Percentiles rank a stretch among this genome's conserved stretches.
Conservation (phyloP, 2,888 invertebrate genomes). For the Cephonodes hylas region DNA sequence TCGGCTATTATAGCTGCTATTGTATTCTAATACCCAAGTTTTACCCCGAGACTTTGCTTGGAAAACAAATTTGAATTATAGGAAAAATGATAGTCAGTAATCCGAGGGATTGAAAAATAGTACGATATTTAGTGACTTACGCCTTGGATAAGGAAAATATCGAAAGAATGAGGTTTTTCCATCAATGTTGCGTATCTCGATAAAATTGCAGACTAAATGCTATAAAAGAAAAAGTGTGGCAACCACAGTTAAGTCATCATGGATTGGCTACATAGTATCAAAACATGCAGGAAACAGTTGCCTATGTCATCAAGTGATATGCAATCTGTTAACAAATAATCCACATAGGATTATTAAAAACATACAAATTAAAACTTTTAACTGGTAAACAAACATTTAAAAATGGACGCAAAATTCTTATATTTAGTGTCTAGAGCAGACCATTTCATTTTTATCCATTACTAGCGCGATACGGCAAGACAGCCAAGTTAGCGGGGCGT, state of each 20-base stretch:
- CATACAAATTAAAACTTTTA: constrained; percentile 18
- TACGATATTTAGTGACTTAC: no score
- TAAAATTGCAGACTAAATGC: no score
- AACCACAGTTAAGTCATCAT: no score
- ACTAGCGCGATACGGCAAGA: constrained; percentile 44
- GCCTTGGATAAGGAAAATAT: no score
- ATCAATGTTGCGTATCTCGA: no score
- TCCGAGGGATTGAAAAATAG: not conserved
- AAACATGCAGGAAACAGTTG: no score
- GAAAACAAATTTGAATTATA: not conserved
- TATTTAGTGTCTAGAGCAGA: constrained; percentile 34
- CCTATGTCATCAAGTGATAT: no score
- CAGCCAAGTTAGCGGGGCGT: constrained; percentile 40
- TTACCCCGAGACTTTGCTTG: not conserved
- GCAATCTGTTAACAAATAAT: no score
- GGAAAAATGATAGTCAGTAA: not conserved
- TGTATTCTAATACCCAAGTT: not conserved
- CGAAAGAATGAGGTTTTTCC: no score
- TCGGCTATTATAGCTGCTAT: no score
- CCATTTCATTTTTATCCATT: constrained; percentile 52
- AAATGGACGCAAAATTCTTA: not conserved
- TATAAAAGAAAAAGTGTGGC: no score
- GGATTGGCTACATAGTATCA: no score
- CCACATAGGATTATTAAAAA: not conserved
- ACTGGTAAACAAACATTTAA: not conserved